Evolutionary conservation across 2,888 invertebrate species (phyloP).

Genomic region (Apamea monoglypha): DNA sequence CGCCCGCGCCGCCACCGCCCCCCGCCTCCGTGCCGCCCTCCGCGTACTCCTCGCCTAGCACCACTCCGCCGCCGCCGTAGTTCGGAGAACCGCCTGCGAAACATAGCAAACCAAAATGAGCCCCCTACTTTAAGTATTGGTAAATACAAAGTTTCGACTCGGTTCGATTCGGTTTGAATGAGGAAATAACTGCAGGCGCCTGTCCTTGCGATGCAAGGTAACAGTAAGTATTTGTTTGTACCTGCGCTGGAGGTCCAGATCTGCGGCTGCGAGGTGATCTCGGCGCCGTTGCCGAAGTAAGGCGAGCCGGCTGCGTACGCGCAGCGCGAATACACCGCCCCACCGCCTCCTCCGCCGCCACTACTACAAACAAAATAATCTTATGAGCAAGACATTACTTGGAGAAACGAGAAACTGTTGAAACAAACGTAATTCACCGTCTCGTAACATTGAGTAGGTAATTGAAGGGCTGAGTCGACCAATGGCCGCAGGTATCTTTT

Average conservation of each 20-base stretch:
- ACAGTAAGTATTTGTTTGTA: conserved; percentile 51
- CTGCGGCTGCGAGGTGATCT: conserved; percentile 77
- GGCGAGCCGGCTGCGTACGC: conserved; percentile 78
- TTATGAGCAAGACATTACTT: neutral
- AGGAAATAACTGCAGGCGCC: neutral
- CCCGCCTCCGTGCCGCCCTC: conserved; percentile 72
- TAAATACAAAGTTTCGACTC: neutral
- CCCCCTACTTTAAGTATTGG: neutral
- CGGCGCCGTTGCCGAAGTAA: conserved; percentile 80
- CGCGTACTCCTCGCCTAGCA: conserved; percentile 74
- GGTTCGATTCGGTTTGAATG: neutral
- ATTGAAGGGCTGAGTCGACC: neutral
- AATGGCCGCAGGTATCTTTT: neutral
- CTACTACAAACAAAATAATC: conserved; percentile 24
- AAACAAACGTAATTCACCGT: neutral
- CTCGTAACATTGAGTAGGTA: neutral
- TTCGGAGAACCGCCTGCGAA: conserved; percentile 80
- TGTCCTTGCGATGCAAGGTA: neutral
- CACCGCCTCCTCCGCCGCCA: conserved; percentile 68
- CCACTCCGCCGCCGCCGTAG: conserved; percentile 75
- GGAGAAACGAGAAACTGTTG: neutral
- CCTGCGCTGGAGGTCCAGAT: conserved; percentile 82
- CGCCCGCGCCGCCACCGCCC: conserved; percentile 74
- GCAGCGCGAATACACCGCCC: conserved; percentile 80
- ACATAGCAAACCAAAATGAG: conserved; percentile 17